Base-by-base conservation (phyloP, 1,140 invertebrate species). In the Telenomus remus region DNA sequence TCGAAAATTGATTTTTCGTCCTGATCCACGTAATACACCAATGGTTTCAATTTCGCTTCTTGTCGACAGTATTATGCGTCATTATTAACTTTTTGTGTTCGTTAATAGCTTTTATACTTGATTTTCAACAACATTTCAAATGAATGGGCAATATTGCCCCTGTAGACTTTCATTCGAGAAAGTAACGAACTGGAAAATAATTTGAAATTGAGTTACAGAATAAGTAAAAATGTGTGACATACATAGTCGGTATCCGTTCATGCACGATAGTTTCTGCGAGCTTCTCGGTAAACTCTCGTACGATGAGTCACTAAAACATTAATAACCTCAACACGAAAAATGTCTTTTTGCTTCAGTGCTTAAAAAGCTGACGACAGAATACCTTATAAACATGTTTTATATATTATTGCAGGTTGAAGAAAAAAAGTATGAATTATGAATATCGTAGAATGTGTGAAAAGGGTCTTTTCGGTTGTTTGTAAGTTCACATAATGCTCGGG, bases 341-440 rank as follows among this genome's bases (percentile, higher is more conserved):
- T 61, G n/a, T n/a, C n/a, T 61, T 55, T 61, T 55, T 19, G 42
- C 43, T 43, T 55, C 33, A 10, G 12, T 43, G 50, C 42, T 60
- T 55, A 55, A 70, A 70, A 70, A 70, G 34, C 34, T 53, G 66
- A 61, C 50, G 44, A 70, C 56, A 51, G 56, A 60, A 70, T 61
- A 48, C 14, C 50, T 60, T 70, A 61, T 61, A 34, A 43, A 49
- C 56, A 35, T 59, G 54, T 47, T 59, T 66, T 53, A 37, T 59
- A 46, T 46, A 53, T 68, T 37, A 53, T 49, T 61, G 19, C 54
- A 13, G 27, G 13, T 27, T 11, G 47, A 57, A 39, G 5, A 10
- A 35, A 43, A 7, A 3, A n/a, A 43, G 39, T 43, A 4, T 43
- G n/a, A n/a, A 43, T 43, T 6, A 43, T 8, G 8, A 6, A 35